A percentile compares a stretch with the other conserved stretches of the same genome.
Evolutionary conservation across 2,888 invertebrate species (phyloP).

Genomic region (Polietes domitor): DNA sequence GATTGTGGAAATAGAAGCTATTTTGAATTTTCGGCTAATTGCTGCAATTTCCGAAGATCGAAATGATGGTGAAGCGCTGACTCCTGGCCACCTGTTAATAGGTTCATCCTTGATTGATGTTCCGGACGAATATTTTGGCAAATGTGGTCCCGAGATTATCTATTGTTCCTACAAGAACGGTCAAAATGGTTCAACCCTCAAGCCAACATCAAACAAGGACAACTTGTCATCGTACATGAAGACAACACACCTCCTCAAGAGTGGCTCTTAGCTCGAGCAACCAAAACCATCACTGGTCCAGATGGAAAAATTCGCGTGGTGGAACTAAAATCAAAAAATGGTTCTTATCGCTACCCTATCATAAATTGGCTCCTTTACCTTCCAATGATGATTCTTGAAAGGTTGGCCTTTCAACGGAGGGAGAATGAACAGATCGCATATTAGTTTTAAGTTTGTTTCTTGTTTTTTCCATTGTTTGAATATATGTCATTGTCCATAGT

Average conservation of each 20-base stretch:
- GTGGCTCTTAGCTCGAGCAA: constrained; percentile 52
- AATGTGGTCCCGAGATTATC: not conserved
- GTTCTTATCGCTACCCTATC: no score
- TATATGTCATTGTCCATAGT: no score
- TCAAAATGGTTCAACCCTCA: no score
- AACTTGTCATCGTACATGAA: constrained; percentile 61
- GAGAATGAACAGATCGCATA: no score
- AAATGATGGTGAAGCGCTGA: constrained; percentile 36
- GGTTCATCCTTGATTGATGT: constrained; percentile 27
- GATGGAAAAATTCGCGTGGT: constrained; percentile 56
- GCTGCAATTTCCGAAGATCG: constrained; percentile 38
- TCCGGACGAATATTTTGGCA: constrained; percentile 25
- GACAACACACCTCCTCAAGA: constrained; percentile 60
- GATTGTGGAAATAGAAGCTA: constrained; percentile 66
- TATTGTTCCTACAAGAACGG: no score
- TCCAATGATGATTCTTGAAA: no score
- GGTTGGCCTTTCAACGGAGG: no score
- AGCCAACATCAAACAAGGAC: constrained; percentile 52
- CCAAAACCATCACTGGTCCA: constrained; percentile 29
- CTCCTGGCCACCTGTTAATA: constrained; percentile 42
- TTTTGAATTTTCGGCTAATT: constrained; percentile 66
- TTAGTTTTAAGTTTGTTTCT: no score
- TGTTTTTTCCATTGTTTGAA: no score
- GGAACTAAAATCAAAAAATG: constrained; percentile 48
- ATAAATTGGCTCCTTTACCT: no score